Percentiles rank a stretch among this genome's conserved stretches.
phyloP scores from a whole-genome alignment of 2,113 vertebrate genomes.

The Tetraodon nigroviridis region DNA sequence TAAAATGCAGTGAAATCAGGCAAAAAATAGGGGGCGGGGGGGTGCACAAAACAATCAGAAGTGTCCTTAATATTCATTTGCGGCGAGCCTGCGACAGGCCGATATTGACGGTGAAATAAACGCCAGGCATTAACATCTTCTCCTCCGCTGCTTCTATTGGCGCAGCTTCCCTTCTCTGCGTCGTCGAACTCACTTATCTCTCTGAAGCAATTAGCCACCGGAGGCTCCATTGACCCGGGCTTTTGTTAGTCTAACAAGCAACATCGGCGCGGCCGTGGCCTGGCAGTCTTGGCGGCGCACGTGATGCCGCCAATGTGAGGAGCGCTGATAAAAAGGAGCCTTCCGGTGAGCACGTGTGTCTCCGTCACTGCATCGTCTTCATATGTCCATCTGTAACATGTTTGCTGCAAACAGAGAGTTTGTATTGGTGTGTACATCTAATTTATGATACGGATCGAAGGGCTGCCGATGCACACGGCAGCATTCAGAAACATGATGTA shows the following conservation, averaged over 20 bases:
- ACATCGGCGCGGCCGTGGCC: constrained; percentile 68
- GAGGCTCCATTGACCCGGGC: constrained; percentile 75
- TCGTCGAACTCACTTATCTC: constrained; percentile 77
- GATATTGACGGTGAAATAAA: constrained; percentile 69
- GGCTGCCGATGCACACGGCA: too few relatives aligned
- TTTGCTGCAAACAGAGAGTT: not conserved
- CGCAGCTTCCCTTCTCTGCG: constrained; percentile 56
- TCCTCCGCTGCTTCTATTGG: constrained; percentile 41
- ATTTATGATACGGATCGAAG: constrained; percentile 17
- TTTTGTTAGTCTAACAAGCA: constrained; percentile 70
- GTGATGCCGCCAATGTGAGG: constrained; percentile 69
- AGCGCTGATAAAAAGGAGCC: constrained; percentile 69
- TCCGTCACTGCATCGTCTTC: not conserved
- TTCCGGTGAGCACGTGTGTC: constrained; percentile 32
- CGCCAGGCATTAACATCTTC: constrained; percentile 65
- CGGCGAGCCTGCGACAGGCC: constrained; percentile 50
- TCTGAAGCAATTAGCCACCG: constrained; percentile 76
- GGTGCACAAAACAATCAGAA: constrained; percentile 65
- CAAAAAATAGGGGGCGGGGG: constrained; percentile 34
- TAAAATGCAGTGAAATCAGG: constrained; percentile 62
- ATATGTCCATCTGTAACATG: not conserved
- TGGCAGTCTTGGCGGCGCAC: constrained; percentile 59
- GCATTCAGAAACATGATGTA: constrained; percentile 10
- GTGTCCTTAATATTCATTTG: constrained; percentile 70
- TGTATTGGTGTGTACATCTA: constrained; percentile 22